Conservation (phyloP, 1,140 invertebrate species). For the Asbolus verrucosus region DNA sequence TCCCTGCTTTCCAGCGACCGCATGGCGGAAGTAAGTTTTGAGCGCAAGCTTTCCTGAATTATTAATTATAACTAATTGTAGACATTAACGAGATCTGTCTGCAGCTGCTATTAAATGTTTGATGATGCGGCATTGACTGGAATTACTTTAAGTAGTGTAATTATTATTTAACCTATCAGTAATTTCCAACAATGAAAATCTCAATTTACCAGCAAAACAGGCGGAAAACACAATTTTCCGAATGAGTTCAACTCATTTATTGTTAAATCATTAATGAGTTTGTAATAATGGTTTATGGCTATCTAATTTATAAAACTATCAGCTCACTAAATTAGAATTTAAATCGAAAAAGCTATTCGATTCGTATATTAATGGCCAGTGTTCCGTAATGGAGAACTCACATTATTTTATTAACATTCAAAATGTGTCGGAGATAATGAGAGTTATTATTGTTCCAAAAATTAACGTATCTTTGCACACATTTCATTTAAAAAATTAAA, state of each 20-base stretch:
- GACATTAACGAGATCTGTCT: background rate
- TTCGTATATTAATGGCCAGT: constrained; percentile 25
- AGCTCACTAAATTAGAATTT: constrained; percentile 38
- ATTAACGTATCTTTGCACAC: too few species aligned
- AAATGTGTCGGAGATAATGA: too few species aligned
- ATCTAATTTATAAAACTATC: constrained; percentile 39
- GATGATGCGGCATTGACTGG: background rate
- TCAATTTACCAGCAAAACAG: constrained; percentile 21
- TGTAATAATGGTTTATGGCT: constrained; percentile 30
- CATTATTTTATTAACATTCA: too few species aligned
- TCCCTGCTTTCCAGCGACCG: constrained; percentile 4
- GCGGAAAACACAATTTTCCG: constrained; percentile 23
- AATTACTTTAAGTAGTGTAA: constrained; percentile 34
- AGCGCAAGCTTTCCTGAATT: background rate
- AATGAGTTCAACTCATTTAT: constrained; percentile 23
- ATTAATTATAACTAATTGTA: background rate
- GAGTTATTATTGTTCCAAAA: too few species aligned
- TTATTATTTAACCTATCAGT: constrained; percentile 24
- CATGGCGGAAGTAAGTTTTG: constrained; percentile 28
- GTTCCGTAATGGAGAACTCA: too few species aligned
- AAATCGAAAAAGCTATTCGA: constrained; percentile 35
- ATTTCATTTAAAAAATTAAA: too few species aligned
- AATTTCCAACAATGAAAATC: constrained; percentile 25
- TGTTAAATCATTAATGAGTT: constrained; percentile 30
- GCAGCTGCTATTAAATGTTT: background rate